Percentiles rank a stretch among this genome's conserved stretches.
Evolutionary conservation across 2,888 invertebrate species (phyloP).

Genomic region (Odontocerum albicorne): DNA sequence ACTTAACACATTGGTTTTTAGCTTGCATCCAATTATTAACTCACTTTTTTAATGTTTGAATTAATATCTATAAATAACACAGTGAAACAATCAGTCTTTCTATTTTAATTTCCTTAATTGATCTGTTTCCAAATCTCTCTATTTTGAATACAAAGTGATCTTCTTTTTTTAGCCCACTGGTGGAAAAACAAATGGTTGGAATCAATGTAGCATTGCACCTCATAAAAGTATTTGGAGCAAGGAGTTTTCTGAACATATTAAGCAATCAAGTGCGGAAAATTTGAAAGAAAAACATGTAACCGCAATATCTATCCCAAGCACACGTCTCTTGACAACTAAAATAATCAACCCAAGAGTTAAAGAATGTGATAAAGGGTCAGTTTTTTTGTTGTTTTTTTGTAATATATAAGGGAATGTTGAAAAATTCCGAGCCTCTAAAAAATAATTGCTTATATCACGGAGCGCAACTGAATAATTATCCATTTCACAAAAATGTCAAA

Average conservation of each 20-base stretch:
- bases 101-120: no score
- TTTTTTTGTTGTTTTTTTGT: conserved; percentile 1
- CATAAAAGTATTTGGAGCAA: conserved; percentile 56
- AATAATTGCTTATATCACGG: neutral
- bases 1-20: no score
- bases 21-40: no score
- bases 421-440: no score
- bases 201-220: conserved; percentile 44
- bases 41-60: no score
- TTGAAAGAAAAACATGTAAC: conserved; percentile 41
- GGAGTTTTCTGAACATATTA: conserved; percentile 42
- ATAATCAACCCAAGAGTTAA: conserved; percentile 48
- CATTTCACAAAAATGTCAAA: neutral
- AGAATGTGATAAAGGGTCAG: conserved; percentile 41
- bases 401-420: no score
- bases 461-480: neutral
- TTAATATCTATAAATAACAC: no score
- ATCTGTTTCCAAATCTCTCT: no score
- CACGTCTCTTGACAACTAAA: conserved; percentile 43
- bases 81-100: no score
- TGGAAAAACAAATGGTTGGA: conserved; percentile 49
- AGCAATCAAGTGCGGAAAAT: conserved; percentile 42
- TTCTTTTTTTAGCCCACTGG: conserved; percentile 41
- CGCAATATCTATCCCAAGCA: conserved; percentile 42
- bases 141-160: no score